Evolutionary conservation across 2,797 vertebrate genomes (phyloP), one percentile per base, ranked within the genome.

Genomic region (Anabacerthia variegaticeps): DNA sequence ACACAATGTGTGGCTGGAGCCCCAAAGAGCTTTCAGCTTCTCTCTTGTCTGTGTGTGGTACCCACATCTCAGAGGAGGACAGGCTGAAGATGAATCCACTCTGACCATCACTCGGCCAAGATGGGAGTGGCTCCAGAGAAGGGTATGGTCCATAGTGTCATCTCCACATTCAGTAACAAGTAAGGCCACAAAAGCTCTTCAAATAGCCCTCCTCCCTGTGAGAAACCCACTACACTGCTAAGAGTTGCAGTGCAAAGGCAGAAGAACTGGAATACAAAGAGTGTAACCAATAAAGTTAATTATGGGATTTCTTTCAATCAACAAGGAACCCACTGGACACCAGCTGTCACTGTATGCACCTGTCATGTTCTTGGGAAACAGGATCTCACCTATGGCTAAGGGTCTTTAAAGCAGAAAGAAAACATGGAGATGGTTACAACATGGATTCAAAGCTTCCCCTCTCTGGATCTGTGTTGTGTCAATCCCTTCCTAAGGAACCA

Each of bases 21-120:
- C 48, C 61, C 43, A 34, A 3, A 68, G 67, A 82, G 43, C 61
- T 41, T 61, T 32, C 59, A 44, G 56, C 66, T 91, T 44, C 79
- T 58, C 44, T 69, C 0, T 9, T 55, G 49, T 56, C 67, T 48
- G 20, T 77, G 30, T 51, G 41, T 79, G 66, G 44, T 81, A 26
- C 48, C 56, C 59, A 21, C 0, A 0, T 28, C 52, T 77, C 67
- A 28, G 61, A 34, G 0, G 0, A 51, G 55, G 15, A 54, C 39
- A 24, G 62, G 20, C 66, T 41, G n/a, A 67, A 51, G 24, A 39
- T 62, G 34, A 52, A 37, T 32, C n/a, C 52, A 26, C 65, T 65
- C 49, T 30, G 27, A 32, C 30, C 3, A 10, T 72, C 5, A 0
- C 37, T 14, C 13, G 2, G 59, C 84, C 0, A 1, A 68, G 62